Evolutionary conservation across 2,797 vertebrate genomes (phyloP).

Genomic region (Siniperca undulata): DNA sequence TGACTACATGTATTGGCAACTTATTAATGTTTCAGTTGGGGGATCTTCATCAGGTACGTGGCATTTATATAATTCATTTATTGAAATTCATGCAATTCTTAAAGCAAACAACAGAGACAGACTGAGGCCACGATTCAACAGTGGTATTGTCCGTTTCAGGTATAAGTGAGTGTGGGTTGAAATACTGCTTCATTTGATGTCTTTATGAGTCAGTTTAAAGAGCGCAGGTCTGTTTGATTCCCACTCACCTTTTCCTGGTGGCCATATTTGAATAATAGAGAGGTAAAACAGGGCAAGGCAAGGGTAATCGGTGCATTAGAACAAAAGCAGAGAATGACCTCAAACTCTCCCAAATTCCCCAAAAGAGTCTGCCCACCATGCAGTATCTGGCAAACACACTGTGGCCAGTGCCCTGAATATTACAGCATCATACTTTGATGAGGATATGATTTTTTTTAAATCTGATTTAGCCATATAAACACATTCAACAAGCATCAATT

Average conservation of each 20-base stretch:
- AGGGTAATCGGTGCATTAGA: conserved; percentile 53
- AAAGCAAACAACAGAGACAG: conserved; percentile 16
- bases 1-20: background rate
- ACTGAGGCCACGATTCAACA: background rate
- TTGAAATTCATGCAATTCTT: conserved; percentile 8
- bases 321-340: conserved; percentile 58
- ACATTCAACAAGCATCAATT: conserved; percentile 44
- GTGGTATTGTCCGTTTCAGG: conserved; percentile 25
- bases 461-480: conserved; percentile 30
- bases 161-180: conserved; percentile 34
- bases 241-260: conserved; percentile 59
- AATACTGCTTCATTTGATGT: conserved; percentile 55
- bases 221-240: conserved; percentile 59
- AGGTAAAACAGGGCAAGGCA: conserved; percentile 50
- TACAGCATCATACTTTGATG: conserved; percentile 30
- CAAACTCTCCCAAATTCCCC: conserved; percentile 56
- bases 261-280: conserved; percentile 58
- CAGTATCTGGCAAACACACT: conserved; percentile 41
- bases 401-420: conserved; percentile 50
- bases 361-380: conserved; percentile 38
- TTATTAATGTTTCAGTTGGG: background rate
- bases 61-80: background rate
- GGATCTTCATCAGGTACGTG: background rate
- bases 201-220: conserved; percentile 66
- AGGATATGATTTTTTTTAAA: conserved; percentile 27